Percentiles rank a stretch among this genome's conserved stretches.
Conservation (phyloP, 1,140 invertebrate genomes). For the Zelostemma sp. region DNA sequence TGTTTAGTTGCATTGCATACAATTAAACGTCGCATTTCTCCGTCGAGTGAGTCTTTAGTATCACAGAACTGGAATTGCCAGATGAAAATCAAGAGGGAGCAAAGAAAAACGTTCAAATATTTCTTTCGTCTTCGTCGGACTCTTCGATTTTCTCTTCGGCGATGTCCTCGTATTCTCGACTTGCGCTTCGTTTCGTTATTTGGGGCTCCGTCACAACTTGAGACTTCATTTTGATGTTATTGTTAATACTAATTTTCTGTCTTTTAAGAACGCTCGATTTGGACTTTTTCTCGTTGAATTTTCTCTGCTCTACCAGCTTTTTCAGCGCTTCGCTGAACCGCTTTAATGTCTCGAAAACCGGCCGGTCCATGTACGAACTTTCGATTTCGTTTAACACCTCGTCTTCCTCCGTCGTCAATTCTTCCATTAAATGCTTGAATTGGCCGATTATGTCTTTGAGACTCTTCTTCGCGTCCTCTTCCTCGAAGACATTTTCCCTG, state of each 20-base stretch:
- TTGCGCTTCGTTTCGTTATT: conserved; percentile 15
- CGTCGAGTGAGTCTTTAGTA: conserved; percentile 46
- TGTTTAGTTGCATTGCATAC: neutral
- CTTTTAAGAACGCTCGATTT: conserved; percentile 33
- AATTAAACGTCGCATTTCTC: conserved; percentile 3
- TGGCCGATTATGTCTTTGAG: conserved; percentile 64
- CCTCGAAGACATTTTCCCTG: neutral
- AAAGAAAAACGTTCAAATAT: conserved; percentile 35
- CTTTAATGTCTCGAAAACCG: conserved; percentile 62
- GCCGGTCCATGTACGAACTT: conserved; percentile 55
- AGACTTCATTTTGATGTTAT: conserved; percentile 26
- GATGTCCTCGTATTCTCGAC: conserved; percentile 1
- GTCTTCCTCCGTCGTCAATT: conserved; percentile 61
- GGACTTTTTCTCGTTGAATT: conserved; percentile 31
- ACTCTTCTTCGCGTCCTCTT: conserved; percentile 56
- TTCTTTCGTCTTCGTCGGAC: conserved; percentile 21
- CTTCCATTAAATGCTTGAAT: conserved; percentile 60
- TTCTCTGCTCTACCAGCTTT: conserved; percentile 56
- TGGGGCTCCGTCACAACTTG: too few species aligned
- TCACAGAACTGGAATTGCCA: conserved; percentile 52
- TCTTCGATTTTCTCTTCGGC: conserved; percentile 12
- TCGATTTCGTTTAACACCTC: conserved; percentile 60
- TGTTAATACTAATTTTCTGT: conserved; percentile 28
- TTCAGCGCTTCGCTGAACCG: conserved; percentile 63
- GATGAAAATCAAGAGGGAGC: conserved; percentile 20